phyloP scores from a whole-genome alignment of 2,113 vertebrate genomes.

The Jaculus jaculus region DNA sequence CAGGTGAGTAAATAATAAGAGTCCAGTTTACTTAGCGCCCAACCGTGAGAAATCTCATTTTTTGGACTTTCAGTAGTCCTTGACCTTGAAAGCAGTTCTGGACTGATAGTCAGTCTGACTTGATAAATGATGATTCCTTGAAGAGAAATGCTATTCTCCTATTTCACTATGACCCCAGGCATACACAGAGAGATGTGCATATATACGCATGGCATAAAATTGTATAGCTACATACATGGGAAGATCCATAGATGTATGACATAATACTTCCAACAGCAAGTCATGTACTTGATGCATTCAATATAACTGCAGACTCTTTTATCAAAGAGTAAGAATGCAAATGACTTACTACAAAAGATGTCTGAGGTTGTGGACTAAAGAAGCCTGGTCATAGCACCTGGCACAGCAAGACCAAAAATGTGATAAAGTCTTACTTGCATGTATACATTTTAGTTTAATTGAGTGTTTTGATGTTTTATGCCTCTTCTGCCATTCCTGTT shows the following conservation, averaged over 20 bases:
- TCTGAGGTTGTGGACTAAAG: not conserved
- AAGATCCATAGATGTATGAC: conserved; percentile 34
- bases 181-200: conserved; percentile 48
- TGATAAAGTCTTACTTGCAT: not conserved
- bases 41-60: conserved; percentile 78
- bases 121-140: conserved; percentile 83
- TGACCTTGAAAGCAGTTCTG: conserved; percentile 81
- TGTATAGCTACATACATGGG: not conserved
- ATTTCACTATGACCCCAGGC: conserved; percentile 35
- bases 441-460: not conserved
- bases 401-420: not conserved
- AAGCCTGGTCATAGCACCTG: not conserved
- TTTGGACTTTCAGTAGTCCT: conserved; percentile 81
- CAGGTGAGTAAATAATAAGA: conserved; percentile 63
- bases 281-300: not conserved
- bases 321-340: not conserved
- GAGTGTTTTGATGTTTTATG: not conserved
- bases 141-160: conserved; percentile 74
- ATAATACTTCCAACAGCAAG: conserved; percentile 9
- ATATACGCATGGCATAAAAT: conserved; percentile 28
- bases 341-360: conserved; percentile 1
- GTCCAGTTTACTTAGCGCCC: conserved; percentile 64
- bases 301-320: conserved; percentile 38
- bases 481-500: not conserved
- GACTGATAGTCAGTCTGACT: conserved; percentile 75